These are phyloP conservation scores for Gallinago paraguaiae DNA, from an alignment of 2,113 vertebrate genomes.

Conservation along the genomic window DNA sequence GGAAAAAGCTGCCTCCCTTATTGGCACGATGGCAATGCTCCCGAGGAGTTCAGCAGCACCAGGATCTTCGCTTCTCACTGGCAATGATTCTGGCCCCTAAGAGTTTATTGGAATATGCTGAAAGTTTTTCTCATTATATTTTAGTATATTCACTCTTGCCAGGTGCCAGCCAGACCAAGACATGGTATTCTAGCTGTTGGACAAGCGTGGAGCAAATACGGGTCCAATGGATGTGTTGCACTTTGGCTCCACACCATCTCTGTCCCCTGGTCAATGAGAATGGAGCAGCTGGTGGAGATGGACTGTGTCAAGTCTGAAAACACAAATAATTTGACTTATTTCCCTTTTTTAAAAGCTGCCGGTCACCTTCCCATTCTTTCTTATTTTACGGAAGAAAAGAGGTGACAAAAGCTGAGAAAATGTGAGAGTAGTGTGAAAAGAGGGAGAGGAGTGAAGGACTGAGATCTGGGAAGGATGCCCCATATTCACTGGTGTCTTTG, in stretches of 20 bases:
- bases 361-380: not conserved
- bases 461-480: not conserved
- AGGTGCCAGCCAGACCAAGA: not conserved
- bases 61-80: not conserved
- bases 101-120: not conserved
- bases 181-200: not conserved
- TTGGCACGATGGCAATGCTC: accelerated
- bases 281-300: not conserved
- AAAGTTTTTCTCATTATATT: not conserved
- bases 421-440: not conserved
- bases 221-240: not conserved
- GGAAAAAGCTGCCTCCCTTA: not conserved
- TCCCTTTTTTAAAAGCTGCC: not conserved
- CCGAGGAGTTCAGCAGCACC: not conserved
- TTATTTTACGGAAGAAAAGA: not conserved
- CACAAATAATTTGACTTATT: not conserved
- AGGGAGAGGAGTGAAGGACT: not conserved
- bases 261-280: not conserved
- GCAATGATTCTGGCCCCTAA: not conserved
- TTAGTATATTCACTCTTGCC: not conserved
- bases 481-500: not conserved
- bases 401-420: not conserved
- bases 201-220: not conserved
- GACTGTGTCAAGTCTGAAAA: not conserved
- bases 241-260: not conserved